Base-by-base conservation (phyloP, 1,140 invertebrate species). In the Drosophila rhopaloa region DNA sequence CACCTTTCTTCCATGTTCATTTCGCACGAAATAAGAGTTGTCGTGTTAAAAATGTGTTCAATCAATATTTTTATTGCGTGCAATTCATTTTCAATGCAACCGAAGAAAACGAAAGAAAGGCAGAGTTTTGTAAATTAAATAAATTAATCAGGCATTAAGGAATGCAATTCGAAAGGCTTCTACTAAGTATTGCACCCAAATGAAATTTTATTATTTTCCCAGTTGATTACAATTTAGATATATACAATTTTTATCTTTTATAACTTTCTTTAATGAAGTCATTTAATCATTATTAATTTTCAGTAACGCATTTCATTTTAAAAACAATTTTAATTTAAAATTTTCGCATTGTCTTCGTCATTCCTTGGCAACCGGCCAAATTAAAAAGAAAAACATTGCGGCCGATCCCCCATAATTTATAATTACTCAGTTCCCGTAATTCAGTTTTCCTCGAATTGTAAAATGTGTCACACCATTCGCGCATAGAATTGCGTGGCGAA, bases 1-100 rank as follows among this genome's bases (percentile, higher is more conserved):
- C 82, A 72, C 78, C 70, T 83, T 67, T 88, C 83, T 88, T 86
- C 76, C 83, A 71, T 79, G 76, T 88, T 70, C 63, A 88, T 71
- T 86, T 82, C 71, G 48, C 40, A 48, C 50, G 80, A 89, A 89
- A 67, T 63, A 57, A 32, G 47, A 76, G 50, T 76, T 79, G 57
- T 61, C 58, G 67, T 89, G 77, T 63, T 72, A 71, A 71, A 84
- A 81, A 88, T 88, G 58, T 81, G 80, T 55, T 84, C 84, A 89
- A 89, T 88, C 77, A 88, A 84, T 76, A 72, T 72, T 83, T 89
- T 80, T 59, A 88, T 72, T 89, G 74, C 58, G 47, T 50, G 77
- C 74, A 55, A 84, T 89, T 80, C 62, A 84, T 88, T 88, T 66
- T 50, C 61, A 70, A 40, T 55, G 50, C 44, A 53, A 60, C 16